Percentiles rank a stretch among this genome's conserved stretches.
These are phyloP conservation scores for Plutomurus gul DNA, from an alignment of 1,140 invertebrate species.

Conservation along the genomic window DNA sequence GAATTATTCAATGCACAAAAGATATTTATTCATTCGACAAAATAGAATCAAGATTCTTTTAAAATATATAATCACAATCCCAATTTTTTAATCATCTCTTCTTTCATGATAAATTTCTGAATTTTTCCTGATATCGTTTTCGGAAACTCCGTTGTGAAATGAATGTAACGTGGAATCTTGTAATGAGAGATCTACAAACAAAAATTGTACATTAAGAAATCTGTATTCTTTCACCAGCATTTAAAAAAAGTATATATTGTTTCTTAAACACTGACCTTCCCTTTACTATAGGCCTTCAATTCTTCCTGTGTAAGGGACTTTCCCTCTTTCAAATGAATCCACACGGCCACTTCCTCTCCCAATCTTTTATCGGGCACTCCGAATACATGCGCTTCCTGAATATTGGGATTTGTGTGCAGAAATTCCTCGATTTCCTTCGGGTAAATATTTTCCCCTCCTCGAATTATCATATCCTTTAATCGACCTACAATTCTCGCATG, in stretches of 20 bases:
- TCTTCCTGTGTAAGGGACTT: conserved; percentile 58
- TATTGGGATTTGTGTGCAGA: conserved; percentile 63
- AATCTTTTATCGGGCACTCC: conserved; percentile 67
- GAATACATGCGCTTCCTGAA: conserved; percentile 65
- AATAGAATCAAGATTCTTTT: no score
- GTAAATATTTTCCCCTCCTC: conserved; percentile 71
- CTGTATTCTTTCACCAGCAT: conserved; percentile 39
- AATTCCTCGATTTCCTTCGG: conserved; percentile 69
- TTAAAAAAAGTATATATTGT: conserved; percentile 54
- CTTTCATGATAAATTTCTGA: conserved; percentile 56
- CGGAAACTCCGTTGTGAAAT: conserved; percentile 62
- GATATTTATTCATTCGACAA: no score
- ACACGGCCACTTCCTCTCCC: conserved; percentile 69
- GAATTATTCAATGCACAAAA: no score
- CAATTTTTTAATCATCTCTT: conserved; percentile 46
- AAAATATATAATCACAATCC: no score
- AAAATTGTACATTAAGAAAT: conserved; percentile 56
- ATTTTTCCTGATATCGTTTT: conserved; percentile 64
- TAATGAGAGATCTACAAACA: conserved; percentile 60
- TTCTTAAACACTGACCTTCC: conserved; percentile 58
- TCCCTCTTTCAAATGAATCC: conserved; percentile 61
- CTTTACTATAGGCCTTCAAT: conserved; percentile 63
- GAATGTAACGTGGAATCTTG: conserved; percentile 64
- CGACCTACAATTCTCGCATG: conserved; percentile 65
- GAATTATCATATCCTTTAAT: conserved; percentile 70